Base-by-base conservation (phyloP, 1,140 invertebrate species). In the Fopius arisanus region DNA sequence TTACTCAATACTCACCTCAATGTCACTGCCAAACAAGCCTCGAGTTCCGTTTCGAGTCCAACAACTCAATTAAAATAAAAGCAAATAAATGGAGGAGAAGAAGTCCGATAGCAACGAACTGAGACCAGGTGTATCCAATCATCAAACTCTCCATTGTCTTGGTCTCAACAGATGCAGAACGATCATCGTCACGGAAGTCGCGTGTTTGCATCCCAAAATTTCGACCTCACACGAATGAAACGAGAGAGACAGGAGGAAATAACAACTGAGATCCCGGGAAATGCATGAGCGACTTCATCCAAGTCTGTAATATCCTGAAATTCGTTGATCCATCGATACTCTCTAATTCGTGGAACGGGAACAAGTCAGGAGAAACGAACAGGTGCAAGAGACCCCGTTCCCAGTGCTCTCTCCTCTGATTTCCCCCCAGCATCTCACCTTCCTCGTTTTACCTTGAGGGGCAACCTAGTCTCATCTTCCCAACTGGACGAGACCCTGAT, bases 331-430 rank as follows among this genome's bases (percentile, higher is more conserved):
- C 29, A 59, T 70, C 29, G 51, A 70, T 70, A n/a, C 6, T 51
- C 33, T 70, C 68, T 70, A 70, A 70, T 70, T 70, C 68, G 68
- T 54, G 68, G 33, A 70, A 70, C 6, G 68, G 14, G 51, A 29
- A 65, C n/a, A 65, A n/a, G 40, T 23, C 33, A 16, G 2, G 62
- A 16, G 66, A 37, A 41, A 37, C 14, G 51, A 73, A 73, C 72
- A 73, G 72, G 72, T 73, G 72, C 72, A 67, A 62, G 41, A 67
- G 72, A 3, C 26, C 65, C 40, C 41, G 51, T 62, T 37, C 29
- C 3, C 14, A 12, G 19, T 12, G 29, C 23, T 29, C n/a, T 14
- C 14, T 67, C n/a, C 23, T 10, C 29, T 28, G 26, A 31, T n/a
- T 62, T 9, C 51, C 21, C 51, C n/a, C 14, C 29, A 43, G 16